phyloP scores from a whole-genome alignment of 2,797 vertebrate species.

The Gorsachius magnificus region DNA sequence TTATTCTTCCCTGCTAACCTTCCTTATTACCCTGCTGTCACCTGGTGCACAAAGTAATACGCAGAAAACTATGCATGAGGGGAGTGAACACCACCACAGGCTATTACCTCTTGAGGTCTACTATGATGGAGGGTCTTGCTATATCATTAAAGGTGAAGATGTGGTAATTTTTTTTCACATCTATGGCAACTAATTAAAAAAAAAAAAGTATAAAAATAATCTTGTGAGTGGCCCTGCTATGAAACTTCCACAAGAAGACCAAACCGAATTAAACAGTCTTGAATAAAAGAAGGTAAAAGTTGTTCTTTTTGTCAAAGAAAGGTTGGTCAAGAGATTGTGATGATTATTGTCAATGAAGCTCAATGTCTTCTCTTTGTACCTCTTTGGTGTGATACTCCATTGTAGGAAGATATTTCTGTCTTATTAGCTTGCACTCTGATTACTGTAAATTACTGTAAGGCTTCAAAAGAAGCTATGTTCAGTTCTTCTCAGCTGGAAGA shows the following conservation, averaged over 20 bases:
- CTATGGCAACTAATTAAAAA: neutral
- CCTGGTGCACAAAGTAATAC: fast-evolving
- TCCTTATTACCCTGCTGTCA: neutral
- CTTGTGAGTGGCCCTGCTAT: neutral
- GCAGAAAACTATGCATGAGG: neutral
- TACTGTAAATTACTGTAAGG: neutral
- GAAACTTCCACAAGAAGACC: neutral
- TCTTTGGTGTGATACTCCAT: neutral
- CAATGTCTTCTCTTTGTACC: neutral
- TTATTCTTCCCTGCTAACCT: neutral
- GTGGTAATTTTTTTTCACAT: neutral
- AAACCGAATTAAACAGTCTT: neutral
- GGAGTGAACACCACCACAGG: neutral
- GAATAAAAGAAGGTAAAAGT: neutral
- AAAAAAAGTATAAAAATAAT: neutral
- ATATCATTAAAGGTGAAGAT: neutral
- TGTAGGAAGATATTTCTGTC: neutral
- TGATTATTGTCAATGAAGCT: neutral
- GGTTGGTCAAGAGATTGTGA: neutral
- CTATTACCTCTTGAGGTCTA: neutral
- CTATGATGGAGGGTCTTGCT: neutral
- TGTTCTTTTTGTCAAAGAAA: neutral
- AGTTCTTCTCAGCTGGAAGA: neutral
- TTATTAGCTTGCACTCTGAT: neutral
- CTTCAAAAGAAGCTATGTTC: neutral